These are phyloP conservation scores for Sphaerodactylus townsendi DNA, from an alignment of 2,113 vertebrate species.

Conservation along the genomic window DNA sequence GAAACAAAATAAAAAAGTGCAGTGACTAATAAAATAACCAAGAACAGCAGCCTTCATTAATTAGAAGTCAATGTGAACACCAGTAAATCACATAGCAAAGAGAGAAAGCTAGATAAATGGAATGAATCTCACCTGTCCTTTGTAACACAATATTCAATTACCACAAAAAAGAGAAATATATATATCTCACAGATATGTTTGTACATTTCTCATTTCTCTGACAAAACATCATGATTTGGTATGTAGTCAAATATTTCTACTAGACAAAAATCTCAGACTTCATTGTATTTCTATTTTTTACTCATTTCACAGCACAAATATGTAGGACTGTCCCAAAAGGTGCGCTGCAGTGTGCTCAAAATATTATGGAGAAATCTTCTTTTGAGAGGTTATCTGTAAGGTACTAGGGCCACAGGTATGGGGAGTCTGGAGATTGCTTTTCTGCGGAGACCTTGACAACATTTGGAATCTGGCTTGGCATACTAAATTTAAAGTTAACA, in stretches of 20 bases:
- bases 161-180: slow-evolving; percentile 24
- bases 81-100: slow-evolving; percentile 52
- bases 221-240: slow-evolving; percentile 38
- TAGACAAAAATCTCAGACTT: neutral
- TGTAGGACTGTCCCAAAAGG: neutral
- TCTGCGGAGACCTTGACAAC: slow-evolving; percentile 26
- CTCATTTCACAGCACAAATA: neutral
- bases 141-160: slow-evolving; percentile 50
- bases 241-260: neutral
- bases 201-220: slow-evolving; percentile 50
- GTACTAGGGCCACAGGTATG: neutral
- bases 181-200: slow-evolving; percentile 50
- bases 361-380: neutral
- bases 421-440: neutral
- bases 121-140: slow-evolving; percentile 43
- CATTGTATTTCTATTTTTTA: slow-evolving; percentile 16
- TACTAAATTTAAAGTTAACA: slow-evolving; percentile 50
- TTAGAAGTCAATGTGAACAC: slow-evolving; percentile 45
- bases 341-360: neutral
- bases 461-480: slow-evolving; percentile 32
- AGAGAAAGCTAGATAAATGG: slow-evolving; percentile 33
- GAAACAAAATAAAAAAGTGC: slow-evolving; percentile 52
- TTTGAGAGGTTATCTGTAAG: slow-evolving; percentile 21
- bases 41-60: slow-evolving; percentile 48
- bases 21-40: slow-evolving; percentile 65